Evolutionary conservation across 2,797 vertebrate genomes (phyloP), one percentile per base, ranked within the genome.

Genomic region (Lagodon rhomboides): DNA sequence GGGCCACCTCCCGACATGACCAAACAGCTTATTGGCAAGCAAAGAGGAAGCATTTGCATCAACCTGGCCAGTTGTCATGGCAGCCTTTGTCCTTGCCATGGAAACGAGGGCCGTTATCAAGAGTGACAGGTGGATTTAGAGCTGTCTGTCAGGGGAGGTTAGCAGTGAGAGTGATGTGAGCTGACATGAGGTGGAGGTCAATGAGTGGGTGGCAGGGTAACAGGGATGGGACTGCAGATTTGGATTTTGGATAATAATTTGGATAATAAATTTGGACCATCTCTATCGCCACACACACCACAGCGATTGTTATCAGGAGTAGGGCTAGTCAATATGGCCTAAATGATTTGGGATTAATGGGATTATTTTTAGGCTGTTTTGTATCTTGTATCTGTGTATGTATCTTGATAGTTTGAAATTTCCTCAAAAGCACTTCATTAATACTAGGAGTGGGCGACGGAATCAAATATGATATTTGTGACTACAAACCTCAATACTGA

Each of bases 91-190:
- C 65, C 77, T 85, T 38, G 27, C 69, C 69, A 85, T 75, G 58
- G 80, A 81, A 83, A 90, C 69, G 7, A 67, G 67, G 51, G 59
- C 47, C 2, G 5, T 87, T 85, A 91, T 88, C 77, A 75, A 79
- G 78, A 88, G 80, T 73, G 88, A 86, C 75, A 61, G 85, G 79
- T 82, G 85, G 87, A 78, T 78, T 75, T 60, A 58, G 80, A 84
- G 69, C 78, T 65, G 85, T 87, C 82, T 4, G 64, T 88, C 89
- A 89, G 22, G 55, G 68, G 71, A 79, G 55, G 82, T 83, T 84
- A 85, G 61, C 68, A 4, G 61, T 20, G 15, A 75, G 27, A 66
- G 7, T 70, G 73, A 93, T 89, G 77, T 50, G 87, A 91, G 81
- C 75, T 68, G 89, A 87, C 85, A 56, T 12, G 16, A 44, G 69